A percentile compares a stretch with the other conserved stretches of the same genome.
These are phyloP conservation scores for Antechinus flavipes DNA, from an alignment of 2,113 vertebrate genomes.

Conservation along the genomic window DNA sequence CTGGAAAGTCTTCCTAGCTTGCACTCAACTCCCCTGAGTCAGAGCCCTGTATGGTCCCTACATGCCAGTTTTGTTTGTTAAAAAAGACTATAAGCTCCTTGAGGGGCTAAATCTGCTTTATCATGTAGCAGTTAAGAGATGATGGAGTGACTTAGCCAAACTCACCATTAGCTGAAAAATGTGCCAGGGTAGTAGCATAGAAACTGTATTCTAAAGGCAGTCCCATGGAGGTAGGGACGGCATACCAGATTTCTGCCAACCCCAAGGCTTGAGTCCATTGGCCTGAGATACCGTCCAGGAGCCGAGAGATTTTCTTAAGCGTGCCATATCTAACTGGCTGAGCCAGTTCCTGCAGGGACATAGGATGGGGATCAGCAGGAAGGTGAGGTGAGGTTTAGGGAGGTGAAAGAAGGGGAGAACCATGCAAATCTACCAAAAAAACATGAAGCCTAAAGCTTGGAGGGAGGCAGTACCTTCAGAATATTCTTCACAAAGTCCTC, in stretches of 20 bases:
- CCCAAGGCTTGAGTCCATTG: conserved; percentile 83
- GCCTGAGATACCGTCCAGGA: conserved; percentile 76
- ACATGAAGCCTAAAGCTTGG: not conserved
- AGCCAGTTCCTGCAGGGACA: conserved; percentile 59
- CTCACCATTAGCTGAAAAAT: conserved; percentile 77
- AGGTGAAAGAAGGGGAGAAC: accelerated
- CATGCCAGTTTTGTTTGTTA: not conserved
- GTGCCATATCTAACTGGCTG: conserved; percentile 57
- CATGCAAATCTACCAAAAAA: not conserved
- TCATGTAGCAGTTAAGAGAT: not conserved
- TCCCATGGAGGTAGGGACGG: conserved; percentile 85
- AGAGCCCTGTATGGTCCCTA: not conserved
- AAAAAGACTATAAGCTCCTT: not conserved
- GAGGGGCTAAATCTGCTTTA: not conserved
- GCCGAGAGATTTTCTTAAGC: conserved; percentile 45
- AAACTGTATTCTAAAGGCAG: conserved; percentile 86
- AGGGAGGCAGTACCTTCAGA: conserved; percentile 80
- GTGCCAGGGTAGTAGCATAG: conserved; percentile 83
- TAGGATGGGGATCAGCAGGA: not conserved
- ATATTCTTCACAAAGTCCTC: conserved; percentile 83
- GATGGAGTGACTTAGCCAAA: not conserved
- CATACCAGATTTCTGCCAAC: conserved; percentile 81
- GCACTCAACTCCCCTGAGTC: not conserved
- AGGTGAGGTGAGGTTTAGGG: not conserved
- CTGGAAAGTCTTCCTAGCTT: not conserved